A percentile compares a stretch with the other conserved stretches of the same genome.
Conservation (phyloP, 2,888 invertebrate genomes). For the Argyra leucocephala region DNA sequence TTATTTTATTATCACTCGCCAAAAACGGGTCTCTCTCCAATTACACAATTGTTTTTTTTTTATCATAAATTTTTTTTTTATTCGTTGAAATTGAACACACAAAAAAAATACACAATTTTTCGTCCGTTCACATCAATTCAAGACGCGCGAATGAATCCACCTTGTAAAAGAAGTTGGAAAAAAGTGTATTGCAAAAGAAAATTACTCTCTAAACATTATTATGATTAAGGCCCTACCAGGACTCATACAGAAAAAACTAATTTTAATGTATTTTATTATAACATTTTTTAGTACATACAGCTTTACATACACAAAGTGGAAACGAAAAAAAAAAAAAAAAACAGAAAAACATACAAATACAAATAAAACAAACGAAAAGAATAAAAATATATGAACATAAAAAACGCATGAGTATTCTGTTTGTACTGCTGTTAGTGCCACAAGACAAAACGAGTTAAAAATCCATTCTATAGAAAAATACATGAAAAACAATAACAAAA, state of each 20-base stretch:
- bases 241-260: background rate
- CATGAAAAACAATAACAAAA: background rate
- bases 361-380: background rate
- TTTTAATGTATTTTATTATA: background rate
- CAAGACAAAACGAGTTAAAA: slow-evolving; percentile 4
- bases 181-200: background rate
- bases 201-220: background rate
- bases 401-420: too few relatives aligned
- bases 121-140: slow-evolving; percentile 9
- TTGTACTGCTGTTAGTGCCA: background rate
- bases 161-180: slow-evolving; percentile 1
- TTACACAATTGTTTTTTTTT: background rate
- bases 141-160: slow-evolving; percentile 11
- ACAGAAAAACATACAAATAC: background rate
- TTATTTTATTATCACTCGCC: background rate
- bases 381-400: background rate
- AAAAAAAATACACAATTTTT: background rate
- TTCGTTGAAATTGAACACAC: background rate
- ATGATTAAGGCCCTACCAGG: background rate
- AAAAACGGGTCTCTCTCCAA: slow-evolving; percentile 3
- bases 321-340: background rate
- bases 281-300: too few relatives aligned
- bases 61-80: background rate
- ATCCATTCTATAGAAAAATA: background rate
- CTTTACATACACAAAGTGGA: background rate